A percentile compares a stretch with the other conserved stretches of the same genome.
These are phyloP conservation scores for Ormyrus thymus DNA, from an alignment of 2,888 invertebrate genomes.

Conservation along the genomic window DNA sequence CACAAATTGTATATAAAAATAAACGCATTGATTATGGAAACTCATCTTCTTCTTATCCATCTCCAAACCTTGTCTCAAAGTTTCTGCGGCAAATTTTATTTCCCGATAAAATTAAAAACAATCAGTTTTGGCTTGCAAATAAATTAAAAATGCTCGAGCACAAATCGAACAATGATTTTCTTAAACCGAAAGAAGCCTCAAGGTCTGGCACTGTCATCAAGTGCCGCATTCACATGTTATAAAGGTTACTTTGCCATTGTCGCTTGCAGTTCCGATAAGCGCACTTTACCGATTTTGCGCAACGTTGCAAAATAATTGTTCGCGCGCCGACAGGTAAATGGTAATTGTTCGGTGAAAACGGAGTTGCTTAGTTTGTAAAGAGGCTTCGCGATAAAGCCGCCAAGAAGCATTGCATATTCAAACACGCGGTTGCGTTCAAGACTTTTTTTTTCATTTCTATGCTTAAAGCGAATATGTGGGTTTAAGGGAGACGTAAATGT, in stretches of 20 bases:
- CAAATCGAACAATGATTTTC: no score
- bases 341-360: slow-evolving; percentile 1
- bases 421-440: no score
- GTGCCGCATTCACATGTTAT: neutral
- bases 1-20: slow-evolving; percentile 36
- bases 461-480: no score
- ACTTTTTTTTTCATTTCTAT: no score
- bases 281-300: slow-evolving; percentile 32
- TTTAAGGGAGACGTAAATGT: no score
- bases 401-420: neutral
- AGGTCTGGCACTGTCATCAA: slow-evolving; percentile 9
- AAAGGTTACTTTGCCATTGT: slow-evolving; percentile 17
- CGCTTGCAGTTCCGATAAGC: slow-evolving; percentile 7
- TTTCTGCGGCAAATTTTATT: no score
- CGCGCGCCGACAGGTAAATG: slow-evolving; percentile 47
- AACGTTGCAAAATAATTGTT: slow-evolving; percentile 59
- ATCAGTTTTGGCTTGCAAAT: no score
- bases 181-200: neutral
- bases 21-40: slow-evolving; percentile 36
- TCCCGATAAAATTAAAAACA: no score
- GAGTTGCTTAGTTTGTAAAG: slow-evolving; percentile 6
- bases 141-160: no score
- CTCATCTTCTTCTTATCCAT: neutral
- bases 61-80: no score
- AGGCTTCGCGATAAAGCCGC: slow-evolving; percentile 15